Evolutionary conservation across 2,888 invertebrate genomes (phyloP).

Genomic region (Dascillus cervinus): DNA sequence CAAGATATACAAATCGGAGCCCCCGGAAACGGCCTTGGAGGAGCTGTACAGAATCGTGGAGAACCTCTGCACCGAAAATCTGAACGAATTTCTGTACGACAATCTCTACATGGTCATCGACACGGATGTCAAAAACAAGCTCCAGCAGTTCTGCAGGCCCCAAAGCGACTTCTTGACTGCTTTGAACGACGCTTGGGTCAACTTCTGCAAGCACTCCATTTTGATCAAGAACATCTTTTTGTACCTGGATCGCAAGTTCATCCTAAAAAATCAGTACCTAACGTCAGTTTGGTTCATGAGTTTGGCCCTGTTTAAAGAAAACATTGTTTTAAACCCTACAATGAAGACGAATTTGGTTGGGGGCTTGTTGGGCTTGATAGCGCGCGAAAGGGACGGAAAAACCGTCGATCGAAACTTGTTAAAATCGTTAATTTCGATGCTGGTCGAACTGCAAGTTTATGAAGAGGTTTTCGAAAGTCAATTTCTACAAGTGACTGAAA

Average conservation of each 20-base stretch:
- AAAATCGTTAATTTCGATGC: conserved; percentile 87
- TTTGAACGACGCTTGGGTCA: conserved; percentile 87
- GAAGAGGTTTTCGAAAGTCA: conserved; percentile 76
- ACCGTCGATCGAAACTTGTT: conserved; percentile 79
- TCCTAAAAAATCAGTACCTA: conserved; percentile 84
- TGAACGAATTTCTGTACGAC: conserved; percentile 78
- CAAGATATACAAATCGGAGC: conserved; percentile 15
- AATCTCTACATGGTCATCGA: conserved; percentile 76
- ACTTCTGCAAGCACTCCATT: conserved; percentile 91
- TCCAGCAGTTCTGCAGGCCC: conserved; percentile 75
- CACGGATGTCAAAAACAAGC: conserved; percentile 75
- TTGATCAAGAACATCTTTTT: conserved; percentile 97
- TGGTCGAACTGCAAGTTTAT: conserved; percentile 88
- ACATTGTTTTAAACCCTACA: conserved; percentile 76
- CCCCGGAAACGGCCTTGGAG: conserved; percentile 63
- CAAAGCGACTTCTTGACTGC: conserved; percentile 81
- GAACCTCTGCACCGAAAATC: conserved; percentile 91
- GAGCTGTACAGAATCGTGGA: conserved; percentile 92
- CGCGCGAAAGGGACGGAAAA: conserved; percentile 83
- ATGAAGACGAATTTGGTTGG: conserved; percentile 84
- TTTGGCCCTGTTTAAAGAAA: conserved; percentile 80
- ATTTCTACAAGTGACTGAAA: conserved; percentile 81
- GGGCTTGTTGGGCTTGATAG: conserved; percentile 80
- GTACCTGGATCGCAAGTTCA: conserved; percentile 90
- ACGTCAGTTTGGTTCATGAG: conserved; percentile 96